Evolutionary conservation across 2,113 vertebrate species (phyloP).

Genomic region (Embiotoca jacksoni): DNA sequence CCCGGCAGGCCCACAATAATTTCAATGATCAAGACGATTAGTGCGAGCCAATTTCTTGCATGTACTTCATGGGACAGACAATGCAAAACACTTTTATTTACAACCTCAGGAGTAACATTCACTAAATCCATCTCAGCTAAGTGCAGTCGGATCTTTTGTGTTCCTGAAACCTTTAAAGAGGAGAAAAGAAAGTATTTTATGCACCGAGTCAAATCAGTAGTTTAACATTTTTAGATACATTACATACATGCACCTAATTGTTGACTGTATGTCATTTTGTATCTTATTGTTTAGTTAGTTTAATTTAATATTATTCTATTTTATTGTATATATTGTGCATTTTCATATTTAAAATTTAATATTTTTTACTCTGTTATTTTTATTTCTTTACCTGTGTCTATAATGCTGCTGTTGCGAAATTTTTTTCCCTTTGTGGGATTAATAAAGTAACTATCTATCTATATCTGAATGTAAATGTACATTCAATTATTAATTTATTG

Average conservation of each 20-base stretch:
- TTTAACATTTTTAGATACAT: background rate
- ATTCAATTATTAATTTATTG: too few relatives aligned
- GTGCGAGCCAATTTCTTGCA: conserved; percentile 19
- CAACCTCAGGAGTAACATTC: background rate
- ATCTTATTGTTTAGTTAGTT: too few relatives aligned
- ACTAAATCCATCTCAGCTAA: background rate
- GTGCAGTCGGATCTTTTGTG: background rate
- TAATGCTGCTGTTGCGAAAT: too few relatives aligned
- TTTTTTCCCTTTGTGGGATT: too few relatives aligned
- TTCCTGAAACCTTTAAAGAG: background rate
- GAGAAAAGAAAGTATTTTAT: background rate
- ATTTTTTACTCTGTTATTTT: too few relatives aligned
- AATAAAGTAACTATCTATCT: too few relatives aligned
- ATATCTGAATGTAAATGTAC: too few relatives aligned
- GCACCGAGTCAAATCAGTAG: background rate
- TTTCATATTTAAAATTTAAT: too few relatives aligned
- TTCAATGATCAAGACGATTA: conserved; percentile 67
- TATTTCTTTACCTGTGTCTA: too few relatives aligned
- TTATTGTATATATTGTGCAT: too few relatives aligned
- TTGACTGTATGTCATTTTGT: too few relatives aligned
- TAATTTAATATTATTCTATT: too few relatives aligned
- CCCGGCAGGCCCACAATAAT: conserved; percentile 72
- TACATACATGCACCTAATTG: background rate
- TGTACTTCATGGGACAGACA: background rate
- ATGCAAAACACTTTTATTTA: background rate